phyloP scores from a whole-genome alignment of 1,140 invertebrate genomes.

The Reticulitermes speratus region DNA sequence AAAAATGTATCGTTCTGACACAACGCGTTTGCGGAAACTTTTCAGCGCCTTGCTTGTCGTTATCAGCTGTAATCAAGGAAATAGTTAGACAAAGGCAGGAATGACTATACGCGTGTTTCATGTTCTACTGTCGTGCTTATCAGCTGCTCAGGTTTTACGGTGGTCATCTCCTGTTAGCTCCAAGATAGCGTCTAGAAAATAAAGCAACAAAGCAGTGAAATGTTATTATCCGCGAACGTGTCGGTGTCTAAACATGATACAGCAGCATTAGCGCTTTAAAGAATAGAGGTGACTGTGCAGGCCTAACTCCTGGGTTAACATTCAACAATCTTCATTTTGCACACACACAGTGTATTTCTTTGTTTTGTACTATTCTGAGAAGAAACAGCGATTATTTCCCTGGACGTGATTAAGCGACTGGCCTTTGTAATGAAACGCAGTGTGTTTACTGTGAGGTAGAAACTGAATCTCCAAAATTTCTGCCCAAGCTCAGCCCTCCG shows the following conservation, averaged over 20 bases:
- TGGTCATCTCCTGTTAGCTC: not conserved
- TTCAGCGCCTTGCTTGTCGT: not conserved
- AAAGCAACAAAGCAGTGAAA: not conserved
- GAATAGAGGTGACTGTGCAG: not conserved
- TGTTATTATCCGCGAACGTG: not conserved
- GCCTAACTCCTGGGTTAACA: too few species aligned
- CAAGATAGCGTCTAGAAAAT: not conserved
- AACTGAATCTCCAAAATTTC: too few species aligned
- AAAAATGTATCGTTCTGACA: too few species aligned
- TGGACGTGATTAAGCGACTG: too few species aligned
- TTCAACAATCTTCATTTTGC: too few species aligned
- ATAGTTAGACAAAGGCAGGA: not conserved
- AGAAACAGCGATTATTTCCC: too few species aligned
- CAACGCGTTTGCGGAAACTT: too few species aligned
- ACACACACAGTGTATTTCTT: too few species aligned
- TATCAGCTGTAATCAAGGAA: not conserved
- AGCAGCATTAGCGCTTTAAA: not conserved
- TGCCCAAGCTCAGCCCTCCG: too few species aligned
- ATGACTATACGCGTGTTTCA: not conserved
- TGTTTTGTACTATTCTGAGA: too few species aligned
- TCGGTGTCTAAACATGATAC: not conserved
- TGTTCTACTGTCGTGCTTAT: not conserved
- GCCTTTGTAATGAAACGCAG: too few species aligned
- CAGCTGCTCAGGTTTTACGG: not conserved
- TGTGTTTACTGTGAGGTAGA: too few species aligned